Percentiles rank a stretch among this genome's conserved stretches.
Conservation (phyloP, 2,113 vertebrate species). For the Pyxicephalus adspersus region DNA sequence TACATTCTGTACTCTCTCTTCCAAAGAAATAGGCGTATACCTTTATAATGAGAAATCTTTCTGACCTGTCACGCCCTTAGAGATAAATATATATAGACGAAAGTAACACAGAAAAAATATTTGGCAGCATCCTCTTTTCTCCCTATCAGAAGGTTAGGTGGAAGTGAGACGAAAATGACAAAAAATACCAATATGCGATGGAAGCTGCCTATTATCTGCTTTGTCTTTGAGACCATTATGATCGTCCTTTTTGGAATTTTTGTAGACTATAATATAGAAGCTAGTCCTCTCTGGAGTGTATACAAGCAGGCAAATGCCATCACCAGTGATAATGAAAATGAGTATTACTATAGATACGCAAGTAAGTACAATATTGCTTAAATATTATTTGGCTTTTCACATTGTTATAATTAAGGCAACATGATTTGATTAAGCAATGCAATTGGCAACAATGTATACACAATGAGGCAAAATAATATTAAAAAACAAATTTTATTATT, state of each 20-base stretch:
- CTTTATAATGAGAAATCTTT: neutral
- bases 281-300: conserved; percentile 75
- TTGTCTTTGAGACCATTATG: conserved; percentile 85
- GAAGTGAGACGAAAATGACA: conserved; percentile 59
- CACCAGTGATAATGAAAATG: conserved; percentile 83
- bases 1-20: neutral
- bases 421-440: too few species aligned
- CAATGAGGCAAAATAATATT: too few species aligned
- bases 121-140: too few species aligned
- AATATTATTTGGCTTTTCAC: neutral
- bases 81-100: neutral
- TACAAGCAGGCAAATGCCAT: conserved; percentile 67
- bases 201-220: conserved; percentile 81
- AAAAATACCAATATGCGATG: conserved; percentile 85
- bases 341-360: conserved; percentile 96
- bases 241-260: conserved; percentile 92
- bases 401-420: too few species aligned
- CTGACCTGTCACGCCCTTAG: conserved; percentile 10
- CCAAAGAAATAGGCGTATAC: neutral
- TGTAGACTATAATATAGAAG: conserved; percentile 79
- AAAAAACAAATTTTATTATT: too few species aligned
- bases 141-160: neutral
- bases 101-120: too few species aligned
- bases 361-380: conserved; percentile 79
- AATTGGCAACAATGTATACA: too few species aligned